A percentile compares a stretch with the other conserved stretches of the same genome.
phyloP scores from a whole-genome alignment of 2,888 invertebrate species.

The Helobdella robusta region DNA sequence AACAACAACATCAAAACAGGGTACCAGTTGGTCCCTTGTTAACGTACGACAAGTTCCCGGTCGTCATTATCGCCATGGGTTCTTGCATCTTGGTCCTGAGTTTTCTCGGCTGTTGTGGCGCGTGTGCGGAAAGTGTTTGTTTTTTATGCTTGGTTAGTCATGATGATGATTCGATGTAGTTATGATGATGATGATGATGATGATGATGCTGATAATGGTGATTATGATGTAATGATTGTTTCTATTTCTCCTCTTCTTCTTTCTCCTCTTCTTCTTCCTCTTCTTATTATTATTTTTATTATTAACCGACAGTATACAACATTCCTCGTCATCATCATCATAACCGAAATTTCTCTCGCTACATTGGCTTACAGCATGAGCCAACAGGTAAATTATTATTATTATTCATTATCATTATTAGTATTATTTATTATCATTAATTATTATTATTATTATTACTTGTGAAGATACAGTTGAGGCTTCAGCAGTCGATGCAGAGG shows the following conservation, averaged over 20 bases:
- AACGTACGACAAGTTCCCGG: slow-evolving; percentile 24
- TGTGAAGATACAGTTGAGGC: slow-evolving; percentile 12
- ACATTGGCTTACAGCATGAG: slow-evolving; percentile 22
- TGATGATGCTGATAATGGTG: no score
- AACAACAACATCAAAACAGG: no score
- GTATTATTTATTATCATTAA: not conserved
- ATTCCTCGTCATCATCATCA: slow-evolving; percentile 20
- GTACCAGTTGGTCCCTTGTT: slow-evolving; percentile 25
- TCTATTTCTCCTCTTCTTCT: not conserved
- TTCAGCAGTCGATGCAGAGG: slow-evolving; percentile 17
- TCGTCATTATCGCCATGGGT: slow-evolving; percentile 25
- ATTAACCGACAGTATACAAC: slow-evolving; percentile 17
- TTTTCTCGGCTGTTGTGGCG: slow-evolving; percentile 29
- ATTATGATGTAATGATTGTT: not conserved
- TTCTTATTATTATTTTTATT: not conserved
- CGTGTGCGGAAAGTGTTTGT: slow-evolving; percentile 28
- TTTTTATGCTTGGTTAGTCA: slow-evolving; percentile 28
- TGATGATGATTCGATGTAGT: not conserved
- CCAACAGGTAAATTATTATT: slow-evolving; percentile 13
- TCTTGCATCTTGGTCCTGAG: slow-evolving; percentile 23
- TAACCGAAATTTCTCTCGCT: slow-evolving; percentile 24
- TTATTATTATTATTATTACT: not conserved
- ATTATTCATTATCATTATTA: not conserved
- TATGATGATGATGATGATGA: not conserved
- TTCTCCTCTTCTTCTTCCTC: not conserved